These are phyloP conservation scores for Drosophila neocordata DNA, from an alignment of 1,140 invertebrate species.

Conservation along the genomic window DNA sequence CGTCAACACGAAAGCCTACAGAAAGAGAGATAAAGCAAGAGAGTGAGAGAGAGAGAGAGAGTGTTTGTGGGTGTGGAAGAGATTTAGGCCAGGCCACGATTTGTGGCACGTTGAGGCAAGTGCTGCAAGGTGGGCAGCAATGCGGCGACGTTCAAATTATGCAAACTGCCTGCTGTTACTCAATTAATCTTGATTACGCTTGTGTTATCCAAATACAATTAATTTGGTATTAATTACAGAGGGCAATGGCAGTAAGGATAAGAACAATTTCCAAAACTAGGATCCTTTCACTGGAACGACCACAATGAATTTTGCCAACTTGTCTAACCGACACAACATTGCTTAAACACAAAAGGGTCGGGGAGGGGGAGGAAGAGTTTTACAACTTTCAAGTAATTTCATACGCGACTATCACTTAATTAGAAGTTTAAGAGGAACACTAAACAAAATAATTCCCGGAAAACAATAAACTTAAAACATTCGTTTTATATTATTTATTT, in stretches of 20 bases:
- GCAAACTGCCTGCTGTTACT: conserved; percentile 81
- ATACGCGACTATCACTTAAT: neutral
- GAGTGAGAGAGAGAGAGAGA: neutral
- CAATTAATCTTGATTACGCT: conserved; percentile 81
- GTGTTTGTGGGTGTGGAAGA: neutral
- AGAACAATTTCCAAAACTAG: neutral
- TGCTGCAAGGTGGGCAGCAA: conserved; percentile 9
- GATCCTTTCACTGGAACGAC: neutral
- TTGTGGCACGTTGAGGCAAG: neutral
- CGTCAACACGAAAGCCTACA: conserved; percentile 10
- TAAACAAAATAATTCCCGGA: neutral
- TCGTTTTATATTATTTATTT: too few relatives aligned
- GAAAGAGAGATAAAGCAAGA: neutral
- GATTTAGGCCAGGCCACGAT: conserved; percentile 11
- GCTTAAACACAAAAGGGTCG: too few relatives aligned
- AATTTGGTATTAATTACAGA: conserved; percentile 80
- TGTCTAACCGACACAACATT: too few relatives aligned
- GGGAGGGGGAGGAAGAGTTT: too few relatives aligned
- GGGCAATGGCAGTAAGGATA: conserved; percentile 24
- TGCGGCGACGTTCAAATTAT: conserved; percentile 63
- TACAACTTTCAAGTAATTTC: neutral
- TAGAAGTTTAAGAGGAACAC: neutral
- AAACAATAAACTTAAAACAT: too few relatives aligned
- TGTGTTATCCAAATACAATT: conserved; percentile 82
- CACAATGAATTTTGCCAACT: conserved; percentile 1